These are phyloP conservation scores for Hypanus sabinus DNA, from an alignment of 2,113 vertebrate species.

Conservation along the genomic window DNA sequence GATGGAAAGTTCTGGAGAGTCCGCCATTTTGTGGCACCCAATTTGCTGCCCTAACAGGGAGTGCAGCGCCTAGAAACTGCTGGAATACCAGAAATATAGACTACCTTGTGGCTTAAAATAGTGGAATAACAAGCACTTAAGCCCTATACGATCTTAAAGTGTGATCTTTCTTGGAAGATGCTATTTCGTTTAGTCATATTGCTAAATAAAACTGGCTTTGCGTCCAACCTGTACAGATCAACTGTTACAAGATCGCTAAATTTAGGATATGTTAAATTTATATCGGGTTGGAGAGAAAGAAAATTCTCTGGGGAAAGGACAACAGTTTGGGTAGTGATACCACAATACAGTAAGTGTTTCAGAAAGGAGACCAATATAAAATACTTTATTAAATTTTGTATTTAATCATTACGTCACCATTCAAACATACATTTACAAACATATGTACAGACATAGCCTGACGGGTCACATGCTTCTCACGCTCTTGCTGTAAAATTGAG, in stretches of 20 bases:
- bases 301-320: slow-evolving; percentile 29
- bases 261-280: slow-evolving; percentile 12
- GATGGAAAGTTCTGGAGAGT: slow-evolving; percentile 29
- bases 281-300: slow-evolving; percentile 34
- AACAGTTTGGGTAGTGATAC: slow-evolving; percentile 33
- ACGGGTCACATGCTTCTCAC: background rate
- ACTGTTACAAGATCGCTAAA: slow-evolving; percentile 10
- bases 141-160: background rate
- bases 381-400: background rate
- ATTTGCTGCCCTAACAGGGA: slow-evolving; percentile 12
- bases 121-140: slow-evolving; percentile 19
- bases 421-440: slow-evolving; percentile 31
- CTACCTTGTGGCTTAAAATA: slow-evolving; percentile 31
- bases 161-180: slow-evolving; percentile 11
- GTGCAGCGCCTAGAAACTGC: background rate
- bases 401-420: background rate
- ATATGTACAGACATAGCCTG: background rate
- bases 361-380: background rate
- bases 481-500: slow-evolving; percentile 10
- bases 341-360: slow-evolving; percentile 30
- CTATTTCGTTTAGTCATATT: slow-evolving; percentile 3
- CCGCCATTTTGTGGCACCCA: slow-evolving; percentile 25
- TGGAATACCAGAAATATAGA: slow-evolving; percentile 16
- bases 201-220: slow-evolving; percentile 28
- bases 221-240: slow-evolving; percentile 12